Conservation (phyloP, 2,888 invertebrate genomes). For the Liopterus haemorrhoidalis region DNA sequence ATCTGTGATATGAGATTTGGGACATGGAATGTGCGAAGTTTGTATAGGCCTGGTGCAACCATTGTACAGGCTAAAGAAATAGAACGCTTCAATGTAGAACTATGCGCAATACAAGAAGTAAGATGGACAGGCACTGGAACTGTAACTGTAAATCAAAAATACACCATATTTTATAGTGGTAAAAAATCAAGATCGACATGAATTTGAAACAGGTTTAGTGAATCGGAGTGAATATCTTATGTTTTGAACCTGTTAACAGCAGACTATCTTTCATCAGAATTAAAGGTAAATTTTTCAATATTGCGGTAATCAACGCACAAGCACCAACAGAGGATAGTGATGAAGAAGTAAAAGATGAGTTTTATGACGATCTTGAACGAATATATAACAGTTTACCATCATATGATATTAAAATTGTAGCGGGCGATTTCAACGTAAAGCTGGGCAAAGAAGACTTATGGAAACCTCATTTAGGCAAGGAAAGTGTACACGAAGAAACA, state of each 20-base stretch:
- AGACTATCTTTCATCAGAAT: conserved; percentile 1
- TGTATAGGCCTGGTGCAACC: too few relatives aligned
- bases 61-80: too few relatives aligned
- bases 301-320: conserved; percentile 17
- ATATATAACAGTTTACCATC: conserved; percentile 7
- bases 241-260: neutral
- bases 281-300: conserved; percentile 5
- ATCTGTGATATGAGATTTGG: too few relatives aligned
- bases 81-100: too few relatives aligned
- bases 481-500: neutral
- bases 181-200: too few relatives aligned
- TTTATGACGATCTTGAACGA: conserved; percentile 20
- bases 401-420: conserved; percentile 20
- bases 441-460: conserved; percentile 14
- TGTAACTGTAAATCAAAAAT: neutral
- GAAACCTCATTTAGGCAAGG: neutral
- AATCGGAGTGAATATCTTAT: neutral
- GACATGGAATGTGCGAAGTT: too few relatives aligned
- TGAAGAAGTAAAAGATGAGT: conserved; percentile 20
- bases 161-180: neutral
- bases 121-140: neutral
- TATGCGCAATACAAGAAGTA: conserved; percentile 6
- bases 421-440: conserved; percentile 21
- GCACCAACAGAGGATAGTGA: conserved; percentile 24
- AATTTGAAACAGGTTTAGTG: conserved; percentile 5